Conservation (phyloP, 2,888 invertebrate species). For the Azorinus chamasolen region DNA sequence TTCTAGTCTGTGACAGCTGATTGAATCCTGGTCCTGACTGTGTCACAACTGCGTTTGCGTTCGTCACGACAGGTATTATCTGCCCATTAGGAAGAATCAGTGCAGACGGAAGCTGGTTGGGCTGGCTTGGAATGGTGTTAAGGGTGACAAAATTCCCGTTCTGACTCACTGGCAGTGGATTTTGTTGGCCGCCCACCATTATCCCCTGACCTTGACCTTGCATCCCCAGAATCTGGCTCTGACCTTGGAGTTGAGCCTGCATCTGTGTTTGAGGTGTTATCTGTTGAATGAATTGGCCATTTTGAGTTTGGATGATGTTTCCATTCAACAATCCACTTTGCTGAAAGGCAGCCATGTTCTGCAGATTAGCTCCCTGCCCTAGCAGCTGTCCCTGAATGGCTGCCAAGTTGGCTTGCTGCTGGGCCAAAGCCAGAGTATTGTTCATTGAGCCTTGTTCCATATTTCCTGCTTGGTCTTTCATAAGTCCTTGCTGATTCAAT, state of each 20-base stretch:
- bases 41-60: constrained; percentile 76
- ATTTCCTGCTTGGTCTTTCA: constrained; percentile 49
- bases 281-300: constrained; percentile 62
- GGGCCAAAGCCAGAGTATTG: constrained; percentile 63
- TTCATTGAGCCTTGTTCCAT: constrained; percentile 60
- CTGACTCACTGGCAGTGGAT: constrained; percentile 68
- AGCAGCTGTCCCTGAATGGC: constrained; percentile 64
- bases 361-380: constrained; percentile 50
- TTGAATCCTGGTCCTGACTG: constrained; percentile 36
- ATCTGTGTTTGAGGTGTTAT: constrained; percentile 44
- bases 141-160: constrained; percentile 70
- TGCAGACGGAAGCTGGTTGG: constrained; percentile 84
- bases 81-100: constrained; percentile 86
- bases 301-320: constrained; percentile 57
- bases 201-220: constrained; percentile 61
- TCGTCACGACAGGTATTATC: constrained; percentile 86
- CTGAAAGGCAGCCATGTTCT: constrained; percentile 56
- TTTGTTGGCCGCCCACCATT: constrained; percentile 58
- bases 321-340: constrained; percentile 55
- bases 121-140: constrained; percentile 72
- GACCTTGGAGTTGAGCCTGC: constrained; percentile 52
- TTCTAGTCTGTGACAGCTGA: constrained; percentile 44
- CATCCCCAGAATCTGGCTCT: constrained; percentile 55
- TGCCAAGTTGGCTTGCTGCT: constrained; percentile 72
- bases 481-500: constrained; percentile 29